Evolutionary conservation across 1,140 invertebrate species (phyloP).

Genomic region (Hycleus cichorii): DNA sequence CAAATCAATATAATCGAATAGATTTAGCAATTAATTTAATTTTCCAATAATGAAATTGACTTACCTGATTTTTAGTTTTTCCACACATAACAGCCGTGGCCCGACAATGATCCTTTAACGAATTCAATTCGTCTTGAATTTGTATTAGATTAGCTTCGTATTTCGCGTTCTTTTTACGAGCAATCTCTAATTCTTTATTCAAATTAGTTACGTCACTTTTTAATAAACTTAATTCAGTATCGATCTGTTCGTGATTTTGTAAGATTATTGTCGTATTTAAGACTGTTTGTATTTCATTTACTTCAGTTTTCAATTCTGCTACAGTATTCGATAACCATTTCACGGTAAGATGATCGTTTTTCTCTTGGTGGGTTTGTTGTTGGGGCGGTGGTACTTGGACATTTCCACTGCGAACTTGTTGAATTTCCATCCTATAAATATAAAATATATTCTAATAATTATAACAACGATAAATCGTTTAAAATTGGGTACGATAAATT

Average conservation of each 20-base stretch:
- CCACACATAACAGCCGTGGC: conserved; percentile 33
- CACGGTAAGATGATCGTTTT: conserved; percentile 42
- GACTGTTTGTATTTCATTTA: conserved; percentile 39
- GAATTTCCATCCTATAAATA: conserved; percentile 34
- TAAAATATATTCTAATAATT: not conserved
- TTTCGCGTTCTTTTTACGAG: conserved; percentile 31
- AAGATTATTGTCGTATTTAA: conserved; percentile 37
- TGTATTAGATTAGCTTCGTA: conserved; percentile 32
- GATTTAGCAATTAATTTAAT: not conserved
- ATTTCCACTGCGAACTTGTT: conserved; percentile 27
- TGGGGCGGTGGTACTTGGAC: conserved; percentile 7
- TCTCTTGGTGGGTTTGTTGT: conserved; percentile 27
- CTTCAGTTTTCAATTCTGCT: conserved; percentile 39
- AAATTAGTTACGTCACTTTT: conserved; percentile 37
- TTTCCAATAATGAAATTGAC: not conserved
- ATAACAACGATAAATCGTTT: no score
- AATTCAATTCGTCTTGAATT: conserved; percentile 32
- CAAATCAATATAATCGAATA: no score
- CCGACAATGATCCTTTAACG: conserved; percentile 31
- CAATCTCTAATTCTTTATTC: conserved; percentile 33
- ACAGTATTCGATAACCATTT: conserved; percentile 42
- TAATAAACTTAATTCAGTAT: conserved; percentile 33
- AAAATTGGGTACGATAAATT: no score
- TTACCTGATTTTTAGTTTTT: conserved; percentile 39
- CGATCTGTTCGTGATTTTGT: conserved; percentile 32